These are phyloP conservation scores for Bradypus variegatus DNA, from an alignment of 2,797 vertebrate species.

Conservation along the genomic window DNA sequence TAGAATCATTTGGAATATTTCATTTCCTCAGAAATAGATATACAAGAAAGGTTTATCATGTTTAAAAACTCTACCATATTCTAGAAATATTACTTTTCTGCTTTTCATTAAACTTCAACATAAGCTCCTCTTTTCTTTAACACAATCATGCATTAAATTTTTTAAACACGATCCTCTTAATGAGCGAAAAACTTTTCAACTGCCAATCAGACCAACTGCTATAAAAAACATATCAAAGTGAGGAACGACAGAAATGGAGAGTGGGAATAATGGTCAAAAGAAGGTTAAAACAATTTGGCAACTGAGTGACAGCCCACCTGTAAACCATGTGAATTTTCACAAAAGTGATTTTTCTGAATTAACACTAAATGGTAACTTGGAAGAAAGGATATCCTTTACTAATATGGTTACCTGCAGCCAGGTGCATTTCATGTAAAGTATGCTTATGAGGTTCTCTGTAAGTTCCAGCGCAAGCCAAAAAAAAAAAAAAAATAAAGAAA, in stretches of 20 bases:
- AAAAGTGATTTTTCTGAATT: slow-evolving; percentile 76
- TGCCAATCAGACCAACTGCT: slow-evolving; percentile 84
- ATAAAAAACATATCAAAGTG: slow-evolving; percentile 86
- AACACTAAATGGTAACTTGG: slow-evolving; percentile 73
- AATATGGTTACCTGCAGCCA: slow-evolving; percentile 81
- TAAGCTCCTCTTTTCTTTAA: slow-evolving; percentile 88
- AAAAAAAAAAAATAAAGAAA: too few species aligned
- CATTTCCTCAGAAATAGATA: slow-evolving; percentile 81
- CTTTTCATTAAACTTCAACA: slow-evolving; percentile 87
- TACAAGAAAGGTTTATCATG: slow-evolving; percentile 86
- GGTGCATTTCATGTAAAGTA: slow-evolving; percentile 79
- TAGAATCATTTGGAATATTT: slow-evolving; percentile 79
- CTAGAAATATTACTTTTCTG: slow-evolving; percentile 87
- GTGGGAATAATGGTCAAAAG: slow-evolving; percentile 84
- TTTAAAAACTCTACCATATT: slow-evolving; percentile 96
- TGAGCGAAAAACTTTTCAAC: slow-evolving; percentile 87
- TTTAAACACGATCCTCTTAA: slow-evolving; percentile 87
- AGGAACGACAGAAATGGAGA: slow-evolving; percentile 84
- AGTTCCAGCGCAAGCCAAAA: slow-evolving; percentile 8
- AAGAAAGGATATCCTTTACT: slow-evolving; percentile 80
- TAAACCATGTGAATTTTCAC: slow-evolving; percentile 79
- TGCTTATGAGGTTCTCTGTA: slow-evolving; percentile 37
- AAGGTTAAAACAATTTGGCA: slow-evolving; percentile 86
- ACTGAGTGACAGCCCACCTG: slow-evolving; percentile 79
- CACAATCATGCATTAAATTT: slow-evolving; percentile 90